Evolutionary conservation across 2,888 invertebrate genomes (phyloP), one percentile per base, ranked within the genome.

Genomic region (Acleris emargana): DNA sequence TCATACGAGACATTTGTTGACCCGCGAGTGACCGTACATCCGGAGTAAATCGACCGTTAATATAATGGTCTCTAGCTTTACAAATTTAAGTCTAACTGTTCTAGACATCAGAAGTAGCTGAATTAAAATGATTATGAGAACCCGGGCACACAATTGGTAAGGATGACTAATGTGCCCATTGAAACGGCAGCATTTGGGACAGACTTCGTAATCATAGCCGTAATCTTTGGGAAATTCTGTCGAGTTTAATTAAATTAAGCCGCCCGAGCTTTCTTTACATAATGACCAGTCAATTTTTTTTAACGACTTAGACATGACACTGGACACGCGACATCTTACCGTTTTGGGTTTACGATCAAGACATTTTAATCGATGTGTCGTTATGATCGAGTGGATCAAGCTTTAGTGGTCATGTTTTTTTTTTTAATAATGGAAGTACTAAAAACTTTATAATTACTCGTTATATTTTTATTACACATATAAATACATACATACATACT

Each of bases 81-180:
- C 55, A 61, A 71, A 74, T 76, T 78, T 78, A 74, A 72, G 75
- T 68, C 60, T 83, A 85, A 86, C 84, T 81, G 86, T 73, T 66
- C 43, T 66, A 71, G 68, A 75, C 75, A 77, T 82, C 77, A 74
- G 67, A 77, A 76, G 77, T 74, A 73, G 71, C 70, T 71, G 74
- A 79, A 81, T 82, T 80, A 77, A 80, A 79, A 79, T 80, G 71
- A 82, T 80, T 78, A 82, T 82, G 80, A 78, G 81, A 81, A 79
- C 72, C 72, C 64, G 69, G 59, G 49, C 76, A 73, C 71, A 78
- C 76, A 80, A 77, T 76, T 72, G 74, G 71, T 66, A 66, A 67
- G 69, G 71, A 72, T 71, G 69, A 68, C 62, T 71, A 53, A 62
- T 62, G 61, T 43, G 55, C 22, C 60, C 57, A 64, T 64, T 54